These are phyloP conservation scores for Megaptera novaeangliae DNA, from an alignment of 2,113 vertebrate genomes.

Conservation along the genomic window DNA sequence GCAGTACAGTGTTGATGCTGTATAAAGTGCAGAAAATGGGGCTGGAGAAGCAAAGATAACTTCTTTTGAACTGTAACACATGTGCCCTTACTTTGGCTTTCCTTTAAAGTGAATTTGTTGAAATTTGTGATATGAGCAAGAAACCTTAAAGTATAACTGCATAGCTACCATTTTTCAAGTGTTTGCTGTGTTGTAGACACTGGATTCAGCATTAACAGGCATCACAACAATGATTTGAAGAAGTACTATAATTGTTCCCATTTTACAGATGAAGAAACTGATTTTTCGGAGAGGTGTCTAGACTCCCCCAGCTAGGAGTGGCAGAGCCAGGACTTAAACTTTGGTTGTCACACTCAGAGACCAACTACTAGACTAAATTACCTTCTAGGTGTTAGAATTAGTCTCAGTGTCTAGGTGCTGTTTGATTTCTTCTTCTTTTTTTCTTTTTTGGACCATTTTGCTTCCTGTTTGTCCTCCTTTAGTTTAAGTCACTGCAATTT, in stretches of 20 bases:
- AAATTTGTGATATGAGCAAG: background rate
- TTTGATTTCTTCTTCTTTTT: background rate
- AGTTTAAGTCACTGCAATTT: background rate
- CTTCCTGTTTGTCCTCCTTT: background rate
- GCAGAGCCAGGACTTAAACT: background rate
- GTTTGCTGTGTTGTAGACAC: background rate
- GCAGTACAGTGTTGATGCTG: background rate
- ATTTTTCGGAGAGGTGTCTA: too few relatives aligned
- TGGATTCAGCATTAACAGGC: background rate
- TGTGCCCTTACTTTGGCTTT: background rate
- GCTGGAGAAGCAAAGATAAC: background rate
- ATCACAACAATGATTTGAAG: background rate
- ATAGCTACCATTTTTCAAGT: background rate
- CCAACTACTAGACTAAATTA: background rate
- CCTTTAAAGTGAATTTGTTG: constrained; percentile 29
- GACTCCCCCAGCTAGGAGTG: too few relatives aligned
- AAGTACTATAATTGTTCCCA: too few relatives aligned
- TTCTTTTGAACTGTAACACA: constrained; percentile 17
- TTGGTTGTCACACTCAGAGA: background rate
- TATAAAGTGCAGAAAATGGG: background rate
- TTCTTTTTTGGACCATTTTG: background rate
- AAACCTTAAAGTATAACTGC: background rate
- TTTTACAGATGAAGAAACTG: too few relatives aligned
- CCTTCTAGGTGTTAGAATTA: background rate
- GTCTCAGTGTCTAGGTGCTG: background rate